A percentile compares a stretch with the other conserved stretches of the same genome.
Conservation (phyloP, 2,888 invertebrate genomes). For the Polydrusus cervinus region DNA sequence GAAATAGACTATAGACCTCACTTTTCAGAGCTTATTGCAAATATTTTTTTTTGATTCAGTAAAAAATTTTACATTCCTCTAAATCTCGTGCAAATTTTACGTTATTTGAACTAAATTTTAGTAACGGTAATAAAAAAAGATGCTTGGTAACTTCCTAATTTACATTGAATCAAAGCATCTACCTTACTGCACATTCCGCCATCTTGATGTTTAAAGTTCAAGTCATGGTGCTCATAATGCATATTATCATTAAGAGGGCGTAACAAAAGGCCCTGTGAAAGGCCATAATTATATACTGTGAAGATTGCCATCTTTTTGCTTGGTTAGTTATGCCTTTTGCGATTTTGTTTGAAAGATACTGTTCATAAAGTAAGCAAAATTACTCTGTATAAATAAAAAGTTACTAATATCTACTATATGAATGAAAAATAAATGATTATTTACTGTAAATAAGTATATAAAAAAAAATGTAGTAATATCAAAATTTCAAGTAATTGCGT, state of each 20-base stretch:
- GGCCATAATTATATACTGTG: slow-evolving; percentile 31
- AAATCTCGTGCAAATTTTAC: too few relatives aligned
- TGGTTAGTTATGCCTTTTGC: slow-evolving; percentile 38
- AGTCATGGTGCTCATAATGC: slow-evolving; percentile 30
- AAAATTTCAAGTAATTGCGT: too few relatives aligned
- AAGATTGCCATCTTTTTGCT: slow-evolving; percentile 39
- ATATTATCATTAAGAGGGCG: slow-evolving; percentile 35
- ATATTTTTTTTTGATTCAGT: too few relatives aligned
- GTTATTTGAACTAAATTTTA: neutral
- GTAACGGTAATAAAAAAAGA: too few relatives aligned
- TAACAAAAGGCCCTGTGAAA: slow-evolving; percentile 32
- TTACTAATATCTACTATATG: neutral
- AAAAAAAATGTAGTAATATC: too few relatives aligned
- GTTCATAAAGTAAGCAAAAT: slow-evolving; percentile 1
- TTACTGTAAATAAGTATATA: too few relatives aligned
- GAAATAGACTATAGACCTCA: too few relatives aligned
- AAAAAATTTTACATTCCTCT: too few relatives aligned
- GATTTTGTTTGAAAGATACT: slow-evolving; percentile 25
- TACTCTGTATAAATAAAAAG: slow-evolving; percentile 6
- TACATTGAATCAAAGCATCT: neutral
- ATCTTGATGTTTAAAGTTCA: slow-evolving; percentile 19
- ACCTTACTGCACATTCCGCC: neutral
- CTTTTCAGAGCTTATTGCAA: too few relatives aligned
- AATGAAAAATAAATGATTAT: too few relatives aligned
- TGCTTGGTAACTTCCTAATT: neutral